phyloP scores from a whole-genome alignment of 2,888 invertebrate species.

The Boloria selene region DNA sequence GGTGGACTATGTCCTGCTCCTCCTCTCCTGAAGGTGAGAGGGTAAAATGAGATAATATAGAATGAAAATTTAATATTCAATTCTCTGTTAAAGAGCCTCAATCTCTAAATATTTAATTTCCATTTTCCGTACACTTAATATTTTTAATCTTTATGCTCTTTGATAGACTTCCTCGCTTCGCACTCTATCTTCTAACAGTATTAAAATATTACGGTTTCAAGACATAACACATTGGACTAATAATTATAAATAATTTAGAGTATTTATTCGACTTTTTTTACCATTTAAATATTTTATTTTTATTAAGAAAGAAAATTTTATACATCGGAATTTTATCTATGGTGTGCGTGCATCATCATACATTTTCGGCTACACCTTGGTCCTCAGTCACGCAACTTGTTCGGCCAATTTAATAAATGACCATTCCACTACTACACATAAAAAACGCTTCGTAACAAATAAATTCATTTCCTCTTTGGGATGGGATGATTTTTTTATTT shows the following conservation, averaged over 20 bases:
- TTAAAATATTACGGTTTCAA: too few relatives aligned
- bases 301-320: constrained; percentile 4
- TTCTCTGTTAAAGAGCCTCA: too few relatives aligned
- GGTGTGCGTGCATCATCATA: constrained; percentile 53
- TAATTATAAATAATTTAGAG: neutral
- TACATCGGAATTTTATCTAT: constrained; percentile 16
- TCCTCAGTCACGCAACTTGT: constrained; percentile 65
- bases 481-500: constrained; percentile 1
- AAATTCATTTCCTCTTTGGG: constrained; percentile 16
- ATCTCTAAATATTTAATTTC: too few relatives aligned
- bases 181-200: too few relatives aligned
- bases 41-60: too few relatives aligned
- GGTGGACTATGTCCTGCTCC: too few relatives aligned
- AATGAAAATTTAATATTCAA: too few relatives aligned
- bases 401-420: constrained; percentile 68
- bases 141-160: too few relatives aligned
- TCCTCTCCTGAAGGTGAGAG: too few relatives aligned
- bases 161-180: too few relatives aligned
- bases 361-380: constrained; percentile 65
- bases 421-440: constrained; percentile 51
- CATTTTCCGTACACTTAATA: too few relatives aligned
- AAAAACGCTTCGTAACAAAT: constrained; percentile 17
- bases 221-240: neutral
- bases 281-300: neutral
- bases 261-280: neutral